Evolutionary conservation across 2,888 invertebrate genomes (phyloP).

Genomic region (Apamea sordens): DNA sequence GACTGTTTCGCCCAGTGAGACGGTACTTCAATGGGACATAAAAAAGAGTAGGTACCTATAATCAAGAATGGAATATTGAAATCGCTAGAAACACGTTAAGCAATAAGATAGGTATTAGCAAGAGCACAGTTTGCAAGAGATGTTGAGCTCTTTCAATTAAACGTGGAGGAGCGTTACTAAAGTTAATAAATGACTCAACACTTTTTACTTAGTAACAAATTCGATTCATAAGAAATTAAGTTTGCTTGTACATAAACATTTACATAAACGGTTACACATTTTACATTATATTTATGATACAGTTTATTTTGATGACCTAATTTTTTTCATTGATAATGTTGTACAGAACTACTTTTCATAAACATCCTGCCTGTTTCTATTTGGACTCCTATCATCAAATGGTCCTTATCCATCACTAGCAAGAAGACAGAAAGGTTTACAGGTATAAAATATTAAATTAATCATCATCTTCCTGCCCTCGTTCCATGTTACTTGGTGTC

Average conservation of each 20-base stretch:
- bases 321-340: not conserved
- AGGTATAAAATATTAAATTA: not conserved
- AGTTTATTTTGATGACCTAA: not conserved
- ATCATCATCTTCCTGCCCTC: not conserved
- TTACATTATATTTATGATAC: not conserved
- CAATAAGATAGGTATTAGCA: constrained; percentile 21
- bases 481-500: too few relatives aligned
- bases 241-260: not conserved
- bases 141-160: constrained; percentile 34
- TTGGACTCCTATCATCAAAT: not conserved
- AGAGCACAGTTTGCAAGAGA: constrained; percentile 28
- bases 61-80: not conserved
- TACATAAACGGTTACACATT: not conserved
- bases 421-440: not conserved
- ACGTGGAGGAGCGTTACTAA: constrained; percentile 29
- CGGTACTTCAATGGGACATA: not conserved
- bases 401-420: not conserved
- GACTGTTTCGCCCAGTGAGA: not conserved
- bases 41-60: not conserved
- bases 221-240: constrained; percentile 1
- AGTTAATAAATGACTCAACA: constrained; percentile 35
- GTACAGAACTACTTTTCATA: not conserved
- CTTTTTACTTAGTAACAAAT: constrained; percentile 3
- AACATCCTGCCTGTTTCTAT: not conserved
- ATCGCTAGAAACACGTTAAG: not conserved